Evolutionary conservation across 2,888 invertebrate genomes (phyloP).

Genomic region (Eledona agricola): DNA sequence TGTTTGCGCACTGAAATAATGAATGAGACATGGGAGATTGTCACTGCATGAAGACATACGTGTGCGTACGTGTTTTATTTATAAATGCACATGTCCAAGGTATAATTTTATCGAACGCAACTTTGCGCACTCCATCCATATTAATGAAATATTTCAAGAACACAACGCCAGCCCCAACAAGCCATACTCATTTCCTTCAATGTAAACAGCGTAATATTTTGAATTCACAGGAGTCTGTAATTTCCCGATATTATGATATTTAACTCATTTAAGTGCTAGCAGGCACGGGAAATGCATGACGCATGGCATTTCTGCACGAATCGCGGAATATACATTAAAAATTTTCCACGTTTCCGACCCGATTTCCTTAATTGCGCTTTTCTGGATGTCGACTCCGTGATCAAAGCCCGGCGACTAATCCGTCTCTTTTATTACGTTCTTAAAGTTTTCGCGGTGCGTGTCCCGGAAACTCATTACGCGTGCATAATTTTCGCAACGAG

Average conservation of each 20-base stretch:
- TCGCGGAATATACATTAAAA: slow-evolving; percentile 17
- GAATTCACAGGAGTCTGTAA: slow-evolving; percentile 27
- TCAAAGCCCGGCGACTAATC: slow-evolving; percentile 16
- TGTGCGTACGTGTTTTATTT: too few relatives aligned
- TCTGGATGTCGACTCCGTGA: too few relatives aligned
- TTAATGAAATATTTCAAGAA: slow-evolving; percentile 22
- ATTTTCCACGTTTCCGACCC: slow-evolving; percentile 12
- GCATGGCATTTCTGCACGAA: slow-evolving; percentile 21
- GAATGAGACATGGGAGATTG: too few relatives aligned
- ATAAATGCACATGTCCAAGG: too few relatives aligned
- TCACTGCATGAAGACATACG: too few relatives aligned
- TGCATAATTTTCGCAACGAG: slow-evolving; percentile 11
- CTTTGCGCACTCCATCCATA: slow-evolving; percentile 16
- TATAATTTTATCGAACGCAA: too few relatives aligned
- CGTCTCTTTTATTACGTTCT: slow-evolving; percentile 23
- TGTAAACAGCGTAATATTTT: slow-evolving; percentile 30
- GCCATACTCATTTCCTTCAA: slow-evolving; percentile 32
- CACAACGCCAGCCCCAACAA: slow-evolving; percentile 9
- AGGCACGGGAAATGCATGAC: slow-evolving; percentile 25
- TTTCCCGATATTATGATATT: slow-evolving; percentile 26
- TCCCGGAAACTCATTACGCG: slow-evolving; percentile 24
- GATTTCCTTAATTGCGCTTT: slow-evolving; percentile 14
- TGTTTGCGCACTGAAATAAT: too few relatives aligned
- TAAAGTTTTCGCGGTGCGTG: slow-evolving; percentile 17
- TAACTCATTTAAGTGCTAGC: slow-evolving; percentile 21